These are phyloP conservation scores for Tribolium madens DNA, from an alignment of 1,140 invertebrate species.

Conservation along the genomic window DNA sequence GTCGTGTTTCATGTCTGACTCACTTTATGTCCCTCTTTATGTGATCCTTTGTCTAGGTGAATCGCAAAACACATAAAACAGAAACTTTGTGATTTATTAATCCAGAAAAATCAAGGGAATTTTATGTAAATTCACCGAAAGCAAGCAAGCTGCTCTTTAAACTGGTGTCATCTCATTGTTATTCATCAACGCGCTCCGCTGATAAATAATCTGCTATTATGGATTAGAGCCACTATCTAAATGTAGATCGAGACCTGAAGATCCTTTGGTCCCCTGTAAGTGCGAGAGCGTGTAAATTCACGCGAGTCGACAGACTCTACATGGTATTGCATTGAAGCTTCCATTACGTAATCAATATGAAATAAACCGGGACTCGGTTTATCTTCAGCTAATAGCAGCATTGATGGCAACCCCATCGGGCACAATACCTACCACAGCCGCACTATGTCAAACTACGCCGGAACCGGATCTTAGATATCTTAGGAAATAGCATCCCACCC, in stretches of 20 bases:
- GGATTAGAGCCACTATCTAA: slow-evolving; percentile 33
- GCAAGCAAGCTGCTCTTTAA: neutral
- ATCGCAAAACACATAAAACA: neutral
- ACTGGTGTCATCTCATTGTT: slow-evolving; percentile 14
- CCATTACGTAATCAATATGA: slow-evolving; percentile 43
- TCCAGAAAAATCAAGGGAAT: slow-evolving; percentile 3
- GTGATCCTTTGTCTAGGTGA: slow-evolving; percentile 2
- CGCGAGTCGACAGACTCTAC: slow-evolving; percentile 19
- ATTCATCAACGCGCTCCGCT: slow-evolving; percentile 5
- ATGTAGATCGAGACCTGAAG: slow-evolving; percentile 24
- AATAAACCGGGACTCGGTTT: slow-evolving; percentile 32
- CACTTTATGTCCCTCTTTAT: neutral
- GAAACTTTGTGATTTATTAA: neutral
- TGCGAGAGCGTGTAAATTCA: slow-evolving; percentile 41
- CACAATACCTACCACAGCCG: slow-evolving; percentile 37
- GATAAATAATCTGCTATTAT: slow-evolving; percentile 37
- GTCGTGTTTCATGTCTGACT: slow-evolving; percentile 9
- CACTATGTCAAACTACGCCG: slow-evolving; percentile 43
- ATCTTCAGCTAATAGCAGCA: slow-evolving; percentile 39
- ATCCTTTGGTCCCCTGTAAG: slow-evolving; percentile 29
- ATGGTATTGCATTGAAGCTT: slow-evolving; percentile 31
- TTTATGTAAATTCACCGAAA: neutral
- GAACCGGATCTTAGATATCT: slow-evolving; percentile 43
- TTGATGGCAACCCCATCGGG: slow-evolving; percentile 31
- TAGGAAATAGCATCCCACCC: slow-evolving; percentile 33